Evolutionary conservation across 2,113 vertebrate species (phyloP).

Genomic region (Corythaeola cristata): DNA sequence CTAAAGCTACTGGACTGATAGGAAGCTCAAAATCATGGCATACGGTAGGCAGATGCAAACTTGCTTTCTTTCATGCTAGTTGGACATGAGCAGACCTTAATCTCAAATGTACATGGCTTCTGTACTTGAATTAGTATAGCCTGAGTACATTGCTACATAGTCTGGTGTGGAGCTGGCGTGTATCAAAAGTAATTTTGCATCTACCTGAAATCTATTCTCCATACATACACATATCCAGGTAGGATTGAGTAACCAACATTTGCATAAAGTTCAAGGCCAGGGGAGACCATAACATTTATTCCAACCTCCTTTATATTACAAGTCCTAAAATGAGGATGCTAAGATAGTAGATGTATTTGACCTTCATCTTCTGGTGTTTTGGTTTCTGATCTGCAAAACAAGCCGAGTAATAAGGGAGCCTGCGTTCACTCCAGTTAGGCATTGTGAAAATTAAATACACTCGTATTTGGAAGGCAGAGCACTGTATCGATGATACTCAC

Average conservation of each 20-base stretch:
- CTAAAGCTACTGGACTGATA: neutral
- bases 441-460: neutral
- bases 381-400: neutral
- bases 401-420: neutral
- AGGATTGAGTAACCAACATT: neutral
- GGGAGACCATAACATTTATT: neutral
- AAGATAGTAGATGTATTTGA: neutral
- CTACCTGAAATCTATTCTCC: neutral
- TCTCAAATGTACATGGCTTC: neutral
- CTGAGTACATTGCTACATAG: no score
- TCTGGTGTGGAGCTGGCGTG: neutral
- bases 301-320: neutral
- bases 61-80: neutral
- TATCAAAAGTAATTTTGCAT: neutral
- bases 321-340: neutral
- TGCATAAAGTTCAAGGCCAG: neutral
- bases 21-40: fast-evolving
- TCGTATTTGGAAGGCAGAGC: neutral
- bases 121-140: fast-evolving
- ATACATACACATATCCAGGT: neutral
- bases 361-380: neutral
- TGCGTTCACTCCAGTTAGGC: neutral
- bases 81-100: neutral
- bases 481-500: neutral
- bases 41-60: neutral